Evolutionary conservation across 2,113 vertebrate genomes (phyloP).

Genomic region (Trematocara marginatum): DNA sequence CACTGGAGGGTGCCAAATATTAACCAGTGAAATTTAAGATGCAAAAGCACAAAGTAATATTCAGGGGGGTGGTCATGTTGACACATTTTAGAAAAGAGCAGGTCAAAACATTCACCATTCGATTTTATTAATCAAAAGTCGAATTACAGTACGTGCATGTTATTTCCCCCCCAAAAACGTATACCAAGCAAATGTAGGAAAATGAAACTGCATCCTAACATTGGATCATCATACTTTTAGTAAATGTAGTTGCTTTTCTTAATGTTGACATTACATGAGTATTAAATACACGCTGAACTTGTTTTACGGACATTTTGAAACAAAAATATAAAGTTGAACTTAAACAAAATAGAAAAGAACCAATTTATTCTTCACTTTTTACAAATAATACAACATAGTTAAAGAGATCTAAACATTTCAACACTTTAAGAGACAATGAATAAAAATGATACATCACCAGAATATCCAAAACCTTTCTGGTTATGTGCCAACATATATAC

Average conservation of each 20-base stretch:
- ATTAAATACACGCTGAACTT: not conserved
- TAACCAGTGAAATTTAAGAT: not conserved
- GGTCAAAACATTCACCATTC: not conserved
- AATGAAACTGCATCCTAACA: not conserved
- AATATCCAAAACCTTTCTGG: not conserved
- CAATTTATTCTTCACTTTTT: slow-evolving; percentile 5
- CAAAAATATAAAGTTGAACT: not conserved
- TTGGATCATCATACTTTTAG: not conserved
- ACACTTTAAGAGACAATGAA: not conserved
- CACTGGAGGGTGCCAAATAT: slow-evolving; percentile 45
- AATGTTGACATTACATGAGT: not conserved
- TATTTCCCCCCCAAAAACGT: not conserved
- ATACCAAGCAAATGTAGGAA: not conserved
- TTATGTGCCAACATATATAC: not conserved
- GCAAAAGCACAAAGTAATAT: not conserved
- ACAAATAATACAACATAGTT: not conserved
- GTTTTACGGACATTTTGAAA: not conserved
- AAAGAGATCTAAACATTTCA: not conserved
- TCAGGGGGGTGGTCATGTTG: not conserved
- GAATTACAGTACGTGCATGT: not conserved
- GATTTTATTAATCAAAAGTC: slow-evolving; percentile 22
- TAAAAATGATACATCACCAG: not conserved
- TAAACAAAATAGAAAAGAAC: not conserved
- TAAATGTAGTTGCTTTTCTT: not conserved
- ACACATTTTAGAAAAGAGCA: not conserved